phyloP scores from a whole-genome alignment of 2,113 vertebrate genomes.

The Hypomesus transpacificus region DNA sequence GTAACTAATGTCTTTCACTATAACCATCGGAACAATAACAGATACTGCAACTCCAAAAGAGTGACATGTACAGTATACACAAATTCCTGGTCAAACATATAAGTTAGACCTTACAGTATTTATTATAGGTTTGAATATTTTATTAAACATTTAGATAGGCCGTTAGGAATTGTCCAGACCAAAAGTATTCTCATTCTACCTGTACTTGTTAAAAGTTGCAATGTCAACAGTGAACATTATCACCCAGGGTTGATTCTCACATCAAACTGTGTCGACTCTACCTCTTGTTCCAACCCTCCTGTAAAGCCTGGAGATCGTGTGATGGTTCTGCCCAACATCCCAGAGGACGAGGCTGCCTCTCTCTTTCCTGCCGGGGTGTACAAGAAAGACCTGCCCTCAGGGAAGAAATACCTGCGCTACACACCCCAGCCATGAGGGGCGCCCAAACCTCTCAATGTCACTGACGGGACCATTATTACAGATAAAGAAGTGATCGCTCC shows the following conservation, averaged over 20 bases:
- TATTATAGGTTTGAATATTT: background rate
- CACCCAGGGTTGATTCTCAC: background rate
- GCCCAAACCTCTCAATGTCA: background rate
- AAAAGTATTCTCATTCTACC: too few relatives aligned
- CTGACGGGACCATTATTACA: background rate
- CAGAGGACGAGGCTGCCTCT: conserved; percentile 81
- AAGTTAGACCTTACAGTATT: background rate
- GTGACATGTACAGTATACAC: too few relatives aligned
- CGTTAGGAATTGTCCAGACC: too few relatives aligned
- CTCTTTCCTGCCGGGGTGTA: conserved; percentile 84
- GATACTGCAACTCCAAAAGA: background rate
- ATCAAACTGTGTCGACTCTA: background rate
- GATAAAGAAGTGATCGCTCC: background rate
- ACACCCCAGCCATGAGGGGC: conserved; percentile 72
- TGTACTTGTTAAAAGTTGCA: too few relatives aligned
- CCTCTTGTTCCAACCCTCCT: background rate
- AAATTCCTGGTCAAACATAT: too few relatives aligned
- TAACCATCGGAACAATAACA: too few relatives aligned
- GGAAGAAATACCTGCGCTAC: conserved; percentile 91
- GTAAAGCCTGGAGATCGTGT: conserved; percentile 81
- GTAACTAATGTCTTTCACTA: background rate
- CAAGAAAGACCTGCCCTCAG: conserved; percentile 87
- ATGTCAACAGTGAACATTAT: background rate
- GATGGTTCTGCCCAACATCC: conserved; percentile 84
- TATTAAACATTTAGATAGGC: too few relatives aligned